phyloP scores from a whole-genome alignment of 2,113 vertebrate genomes.

The Syngnathoides biaculeatus region DNA sequence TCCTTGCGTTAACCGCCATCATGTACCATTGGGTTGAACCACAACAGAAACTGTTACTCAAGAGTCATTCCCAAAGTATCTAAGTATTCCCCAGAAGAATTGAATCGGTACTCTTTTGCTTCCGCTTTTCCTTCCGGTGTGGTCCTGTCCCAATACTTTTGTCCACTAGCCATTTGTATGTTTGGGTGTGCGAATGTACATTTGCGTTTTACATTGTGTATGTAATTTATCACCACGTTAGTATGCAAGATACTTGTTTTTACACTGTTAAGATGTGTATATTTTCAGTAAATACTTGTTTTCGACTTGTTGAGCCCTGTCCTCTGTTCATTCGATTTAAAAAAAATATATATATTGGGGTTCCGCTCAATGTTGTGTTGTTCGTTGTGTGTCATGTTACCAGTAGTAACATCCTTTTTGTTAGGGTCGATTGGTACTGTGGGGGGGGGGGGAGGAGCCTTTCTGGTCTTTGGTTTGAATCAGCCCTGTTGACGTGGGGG shows the following conservation, averaged over 20 bases:
- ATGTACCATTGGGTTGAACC: not conserved
- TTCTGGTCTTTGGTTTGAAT: conserved; percentile 20
- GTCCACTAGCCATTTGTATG: not conserved
- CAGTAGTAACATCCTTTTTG: conserved; percentile 20
- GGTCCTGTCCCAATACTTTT: not conserved
- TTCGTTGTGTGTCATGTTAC: conserved; percentile 18
- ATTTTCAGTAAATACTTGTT: conserved; percentile 4
- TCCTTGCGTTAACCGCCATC: not conserved
- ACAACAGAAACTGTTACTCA: not conserved
- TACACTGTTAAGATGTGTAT: not conserved
- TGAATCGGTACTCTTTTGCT: not conserved
- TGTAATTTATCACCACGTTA: conserved; percentile 4
- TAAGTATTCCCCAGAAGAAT: not conserved
- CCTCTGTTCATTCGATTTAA: too few species aligned
- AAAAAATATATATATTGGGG: too few species aligned
- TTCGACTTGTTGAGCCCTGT: conserved; percentile 1
- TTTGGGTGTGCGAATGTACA: not conserved
- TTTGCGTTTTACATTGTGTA: not conserved
- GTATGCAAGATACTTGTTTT: not conserved
- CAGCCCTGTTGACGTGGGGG: conserved; percentile 14
- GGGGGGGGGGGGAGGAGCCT: conserved; percentile 15
- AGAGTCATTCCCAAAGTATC: not conserved
- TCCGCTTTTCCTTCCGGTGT: not conserved
- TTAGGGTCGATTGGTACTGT: conserved; percentile 39
- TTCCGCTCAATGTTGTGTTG: not conserved